Evolutionary conservation across 2,888 invertebrate species (phyloP), one percentile per base, ranked within the genome.

Genomic region (Dendrolimus houi): DNA sequence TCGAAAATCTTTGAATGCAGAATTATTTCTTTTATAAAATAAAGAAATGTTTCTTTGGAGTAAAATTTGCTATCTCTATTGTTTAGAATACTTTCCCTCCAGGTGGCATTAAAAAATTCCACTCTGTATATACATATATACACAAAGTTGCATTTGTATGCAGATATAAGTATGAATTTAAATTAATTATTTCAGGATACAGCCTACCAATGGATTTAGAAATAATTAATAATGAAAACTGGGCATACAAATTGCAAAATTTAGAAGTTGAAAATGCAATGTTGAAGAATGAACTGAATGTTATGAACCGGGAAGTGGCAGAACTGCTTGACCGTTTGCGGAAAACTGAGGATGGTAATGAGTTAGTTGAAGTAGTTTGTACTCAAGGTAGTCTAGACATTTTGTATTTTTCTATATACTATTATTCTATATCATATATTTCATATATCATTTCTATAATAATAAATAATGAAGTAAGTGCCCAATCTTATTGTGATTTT

Each of bases 231-330:
- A 67, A 59, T 56, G 74, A 78, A 52, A 74, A 71, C 29, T 69
- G 76, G 59, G 68, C 74, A 40, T 75, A 77, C 57, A 82, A 72
- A 58, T 66, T 86, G 74, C 83, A 88, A 72, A 85, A 86, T 67
- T 74, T 87, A 59, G 86, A 86, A 69, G 77, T 88, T 10, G 89
- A 89, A 68, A 90, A 90, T 75, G 79, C 81, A 3, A 86, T 89
- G 86, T 68, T 89, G 61, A 88, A 84, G 71, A 89, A 87, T 72
- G 89, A 90, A 72, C 75, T 88, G 6, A 85, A 84, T 69, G 84
- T 87, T 0, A 74, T 86, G 69, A 86, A 87, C 59, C 73, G 73
- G 62, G 89, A 90, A 70, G 71, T 87, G 1, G 66, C 79, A 47
- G 83, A 86, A 56, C 67, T 89, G 65, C 66, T 85, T 47, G 75